Base-by-base conservation (phyloP, 2,113 vertebrate species). In the Saguinus midas region DNA sequence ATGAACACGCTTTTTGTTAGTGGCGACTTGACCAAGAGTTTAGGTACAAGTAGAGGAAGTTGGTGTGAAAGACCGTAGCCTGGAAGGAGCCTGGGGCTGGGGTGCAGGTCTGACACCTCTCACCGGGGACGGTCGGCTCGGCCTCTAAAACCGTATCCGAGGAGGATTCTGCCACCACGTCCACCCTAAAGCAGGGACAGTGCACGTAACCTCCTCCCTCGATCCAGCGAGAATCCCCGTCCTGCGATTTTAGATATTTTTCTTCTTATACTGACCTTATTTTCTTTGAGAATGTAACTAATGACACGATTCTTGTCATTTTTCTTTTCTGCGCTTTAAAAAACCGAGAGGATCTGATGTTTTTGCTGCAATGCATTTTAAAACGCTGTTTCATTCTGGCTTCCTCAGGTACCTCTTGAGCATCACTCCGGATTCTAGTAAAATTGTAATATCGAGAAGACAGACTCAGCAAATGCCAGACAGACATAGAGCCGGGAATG, bases 161-260 rank as follows among this genome's bases (percentile, higher is more conserved):
- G 32, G n/a, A 48, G 79, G 13, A 75, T 18, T 57, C 35, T n/a
- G 27, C 9, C 45, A 21, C 9, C 45, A 5, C 55, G 48, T 20
- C 32, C 40, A n/a, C 6, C 0, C 6, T 2, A 25, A 18, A 10
- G 8, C 27, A 8, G 0, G 1, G 37, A 57, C 78, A 58, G 18
- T 9, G 25, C 27, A 3, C 35, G 3, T 50, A 18, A 0, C 8
- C 11, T 21, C 6, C 1, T 11, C 7, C 55, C 82, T 37, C 1
- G 3, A 8, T 37, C 80, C 57, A 45, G 13, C 3, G 3, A 13
- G 40, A 37, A n/a, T 21, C 8, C 45, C 29, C 2, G 8, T 29
- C 18, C 29, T 9, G 5, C 2, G 0, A 25, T 1, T 68, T 29
- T 2, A 66, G 58, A 1, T 37, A 4, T 7, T 7, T 37, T 61